These are phyloP conservation scores for Ranitomeya imitator DNA, from an alignment of 2,113 vertebrate genomes.

Conservation along the genomic window DNA sequence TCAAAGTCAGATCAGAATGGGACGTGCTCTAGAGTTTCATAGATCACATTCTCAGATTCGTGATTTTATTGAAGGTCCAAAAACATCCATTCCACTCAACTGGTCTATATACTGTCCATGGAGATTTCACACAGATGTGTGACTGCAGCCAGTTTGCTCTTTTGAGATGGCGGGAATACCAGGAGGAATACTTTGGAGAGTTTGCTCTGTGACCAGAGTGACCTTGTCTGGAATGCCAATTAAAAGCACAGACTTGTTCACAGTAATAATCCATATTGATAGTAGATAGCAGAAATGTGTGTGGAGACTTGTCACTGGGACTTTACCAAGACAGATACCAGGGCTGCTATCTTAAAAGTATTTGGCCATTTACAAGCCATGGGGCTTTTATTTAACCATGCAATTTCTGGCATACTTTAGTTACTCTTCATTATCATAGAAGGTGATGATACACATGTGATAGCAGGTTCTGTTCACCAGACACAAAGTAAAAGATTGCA, in stretches of 20 bases:
- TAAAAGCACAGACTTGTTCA: background rate
- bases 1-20: too few species aligned
- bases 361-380: background rate
- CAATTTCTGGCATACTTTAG: background rate
- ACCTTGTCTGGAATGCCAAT: constrained; percentile 19
- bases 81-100: too few species aligned
- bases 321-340: constrained; percentile 18
- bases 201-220: constrained; percentile 29
- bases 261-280: background rate
- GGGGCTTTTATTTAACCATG: background rate
- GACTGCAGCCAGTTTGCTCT: background rate
- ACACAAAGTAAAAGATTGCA: constrained; percentile 58
- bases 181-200: constrained; percentile 17
- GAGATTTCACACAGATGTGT: too few species aligned
- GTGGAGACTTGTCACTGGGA: background rate
- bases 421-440: background rate
- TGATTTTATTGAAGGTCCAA: too few species aligned
- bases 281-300: background rate
- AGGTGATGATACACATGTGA: constrained; percentile 4
- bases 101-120: too few species aligned
- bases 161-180: background rate
- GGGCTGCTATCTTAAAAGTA: background rate
- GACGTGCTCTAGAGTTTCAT: too few species aligned
- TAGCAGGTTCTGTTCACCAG: constrained; percentile 34
- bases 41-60: too few species aligned